These are phyloP conservation scores for Crypturellus tataupa DNA, from an alignment of 2,797 vertebrate genomes.

Conservation along the genomic window DNA sequence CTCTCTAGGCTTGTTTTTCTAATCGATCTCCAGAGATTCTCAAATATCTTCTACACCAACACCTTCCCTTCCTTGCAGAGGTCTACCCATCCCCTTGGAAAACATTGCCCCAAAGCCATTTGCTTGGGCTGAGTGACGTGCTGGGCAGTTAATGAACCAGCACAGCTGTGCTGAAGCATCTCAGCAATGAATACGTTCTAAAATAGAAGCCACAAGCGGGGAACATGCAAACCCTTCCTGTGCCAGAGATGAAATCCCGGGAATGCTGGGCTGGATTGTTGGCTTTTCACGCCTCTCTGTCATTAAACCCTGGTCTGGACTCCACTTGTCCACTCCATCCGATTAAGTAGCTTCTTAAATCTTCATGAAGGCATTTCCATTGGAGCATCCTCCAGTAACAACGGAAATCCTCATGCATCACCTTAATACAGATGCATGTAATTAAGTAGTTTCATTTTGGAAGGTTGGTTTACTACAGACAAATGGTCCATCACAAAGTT, in stretches of 20 bases:
- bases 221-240: constrained; percentile 71
- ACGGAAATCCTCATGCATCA: background rate
- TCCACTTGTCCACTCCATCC: constrained; percentile 28
- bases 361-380: constrained; percentile 2
- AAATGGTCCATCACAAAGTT: background rate
- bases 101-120: constrained; percentile 11
- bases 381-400: constrained; percentile 18
- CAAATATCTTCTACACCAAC: background rate
- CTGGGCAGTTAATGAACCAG: constrained; percentile 70
- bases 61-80: background rate
- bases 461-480: background rate
- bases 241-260: constrained; percentile 72
- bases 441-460: background rate
- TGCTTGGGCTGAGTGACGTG: constrained; percentile 64
- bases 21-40: background rate
- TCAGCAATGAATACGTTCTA: constrained; percentile 72
- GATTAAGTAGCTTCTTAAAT: constrained; percentile 58
- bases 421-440: background rate
- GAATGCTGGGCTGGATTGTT: constrained; percentile 78
- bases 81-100: background rate
- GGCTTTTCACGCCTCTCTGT: constrained; percentile 82
- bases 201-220: constrained; percentile 79
- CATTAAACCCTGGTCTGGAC: constrained; percentile 80
- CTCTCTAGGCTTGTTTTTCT: background rate
- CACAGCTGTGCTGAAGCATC: constrained; percentile 81